These are phyloP conservation scores for Thamnophis elegans DNA, from an alignment of 2,797 vertebrate genomes.

Conservation along the genomic window DNA sequence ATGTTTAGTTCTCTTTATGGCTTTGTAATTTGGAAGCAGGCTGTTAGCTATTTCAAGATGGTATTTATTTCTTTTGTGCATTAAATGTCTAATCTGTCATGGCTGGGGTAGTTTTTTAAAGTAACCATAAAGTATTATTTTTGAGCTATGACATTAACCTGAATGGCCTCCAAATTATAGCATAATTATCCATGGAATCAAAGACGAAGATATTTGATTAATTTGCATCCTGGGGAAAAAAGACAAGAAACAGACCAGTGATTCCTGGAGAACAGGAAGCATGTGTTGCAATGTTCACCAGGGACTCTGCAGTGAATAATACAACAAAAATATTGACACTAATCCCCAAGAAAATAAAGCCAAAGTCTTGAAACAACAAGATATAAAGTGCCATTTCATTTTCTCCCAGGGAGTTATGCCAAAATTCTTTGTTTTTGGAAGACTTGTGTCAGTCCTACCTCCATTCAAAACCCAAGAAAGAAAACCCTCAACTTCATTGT, in stretches of 20 bases:
- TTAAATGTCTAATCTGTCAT: not conserved
- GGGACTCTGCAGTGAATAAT: not conserved
- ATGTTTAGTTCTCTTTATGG: not conserved
- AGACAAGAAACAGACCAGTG: not conserved
- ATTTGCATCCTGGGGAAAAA: not conserved
- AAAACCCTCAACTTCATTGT: too few relatives aligned
- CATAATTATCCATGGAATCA: not conserved
- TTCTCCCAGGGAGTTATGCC: slow-evolving; percentile 1
- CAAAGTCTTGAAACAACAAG: not conserved
- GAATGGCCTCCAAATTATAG: not conserved
- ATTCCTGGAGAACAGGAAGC: not conserved
- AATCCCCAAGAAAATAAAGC: slow-evolving; percentile 21
- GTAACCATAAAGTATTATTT: not conserved
- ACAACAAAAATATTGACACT: slow-evolving; percentile 6
- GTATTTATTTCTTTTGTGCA: not conserved
- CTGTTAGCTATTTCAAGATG: not conserved
- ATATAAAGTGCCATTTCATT: slow-evolving; percentile 1
- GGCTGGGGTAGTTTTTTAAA: not conserved
- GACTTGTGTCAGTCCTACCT: not conserved
- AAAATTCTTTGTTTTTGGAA: not conserved
- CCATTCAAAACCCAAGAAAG: too few relatives aligned
- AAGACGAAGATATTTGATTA: not conserved
- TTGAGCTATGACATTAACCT: not conserved
- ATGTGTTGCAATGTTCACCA: not conserved
- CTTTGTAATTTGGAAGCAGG: not conserved